Evolutionary conservation across 2,888 invertebrate genomes (phyloP), one percentile per base, ranked within the genome.

Genomic region (Phengaris arion): DNA sequence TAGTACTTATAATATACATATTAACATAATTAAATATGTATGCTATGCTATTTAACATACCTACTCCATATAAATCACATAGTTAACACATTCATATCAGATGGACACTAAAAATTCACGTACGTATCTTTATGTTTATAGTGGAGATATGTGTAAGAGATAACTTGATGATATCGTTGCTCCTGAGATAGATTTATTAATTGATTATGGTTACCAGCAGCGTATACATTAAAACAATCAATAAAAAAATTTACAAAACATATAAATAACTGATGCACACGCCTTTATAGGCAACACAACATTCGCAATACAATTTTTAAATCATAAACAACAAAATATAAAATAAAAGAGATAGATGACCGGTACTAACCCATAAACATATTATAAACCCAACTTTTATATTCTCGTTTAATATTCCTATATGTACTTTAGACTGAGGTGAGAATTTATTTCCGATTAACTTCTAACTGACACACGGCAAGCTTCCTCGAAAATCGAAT

Each of bases 71-170:
- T 64, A 64, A 64, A 48, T 70, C 48, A 70, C 51, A 51, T 51
- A 48, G n/a, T 51, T 70, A 51, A 48, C 70, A 70, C 48, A 51
- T 48, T 51, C 48, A 70, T 48, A 70, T 70, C 70, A 12, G 70
- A 70, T 70, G 12, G 51, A 51, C 51, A 70, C 48, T 70, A 51
- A 70, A 69, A 70, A 15, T 64, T 64, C 35, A 59, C n/a, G 15
- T 64, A 35, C 59, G 59, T 64, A 64, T 64, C 35, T 69, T 48
- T 70, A 70, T 70, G 64, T 70, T 70, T 70, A 69, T 70, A 70
- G 70, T 51, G 51, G 9, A 70, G 51, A 70, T 70, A 48, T 15
- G 70, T 70, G n/a, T 15, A 15, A 51, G 22, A 51, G 70, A 70
- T 70, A 70, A 51, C 9, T 15, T 15, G 70, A 51, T 15, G 15